Evolutionary conservation across 2,113 vertebrate species (phyloP).

Genomic region (Oncorhynchus keta): DNA sequence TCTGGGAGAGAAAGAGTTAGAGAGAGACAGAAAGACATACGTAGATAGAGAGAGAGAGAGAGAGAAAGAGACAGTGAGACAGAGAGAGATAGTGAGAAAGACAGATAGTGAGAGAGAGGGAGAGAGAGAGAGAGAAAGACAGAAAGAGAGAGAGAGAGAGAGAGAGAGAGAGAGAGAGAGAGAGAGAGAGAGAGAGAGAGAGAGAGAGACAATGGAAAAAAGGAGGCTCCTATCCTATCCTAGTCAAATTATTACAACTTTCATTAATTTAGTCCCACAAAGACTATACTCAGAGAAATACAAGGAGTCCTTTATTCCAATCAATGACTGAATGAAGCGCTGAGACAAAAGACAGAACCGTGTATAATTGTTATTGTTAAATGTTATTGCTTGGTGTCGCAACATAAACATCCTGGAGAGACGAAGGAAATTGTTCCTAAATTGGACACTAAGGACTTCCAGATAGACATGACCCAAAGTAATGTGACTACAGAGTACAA

Average conservation of each 20-base stretch:
- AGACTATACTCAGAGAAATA: slow-evolving; percentile 31
- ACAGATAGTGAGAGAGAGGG: background rate
- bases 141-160: background rate
- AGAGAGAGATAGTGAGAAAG: no score
- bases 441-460: slow-evolving; percentile 21
- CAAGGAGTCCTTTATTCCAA: slow-evolving; percentile 49
- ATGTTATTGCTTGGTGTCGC: slow-evolving; percentile 50
- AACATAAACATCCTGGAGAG: slow-evolving; percentile 45
- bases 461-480: slow-evolving; percentile 1
- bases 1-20: background rate
- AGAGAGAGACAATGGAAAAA: background rate
- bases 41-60: background rate
- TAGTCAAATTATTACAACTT: no score
- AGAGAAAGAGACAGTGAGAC: background rate
- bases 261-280: slow-evolving; percentile 31
- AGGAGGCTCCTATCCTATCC: no score
- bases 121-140: background rate
- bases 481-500: slow-evolving; percentile 27
- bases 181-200: background rate
- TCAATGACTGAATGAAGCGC: slow-evolving; percentile 56
- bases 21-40: no score
- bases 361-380: slow-evolving; percentile 48
- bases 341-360: slow-evolving; percentile 49
- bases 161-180: background rate
- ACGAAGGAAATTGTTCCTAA: slow-evolving; percentile 41